Conservation (phyloP, 2,113 vertebrate genomes). For the Prolemur simus region DNA sequence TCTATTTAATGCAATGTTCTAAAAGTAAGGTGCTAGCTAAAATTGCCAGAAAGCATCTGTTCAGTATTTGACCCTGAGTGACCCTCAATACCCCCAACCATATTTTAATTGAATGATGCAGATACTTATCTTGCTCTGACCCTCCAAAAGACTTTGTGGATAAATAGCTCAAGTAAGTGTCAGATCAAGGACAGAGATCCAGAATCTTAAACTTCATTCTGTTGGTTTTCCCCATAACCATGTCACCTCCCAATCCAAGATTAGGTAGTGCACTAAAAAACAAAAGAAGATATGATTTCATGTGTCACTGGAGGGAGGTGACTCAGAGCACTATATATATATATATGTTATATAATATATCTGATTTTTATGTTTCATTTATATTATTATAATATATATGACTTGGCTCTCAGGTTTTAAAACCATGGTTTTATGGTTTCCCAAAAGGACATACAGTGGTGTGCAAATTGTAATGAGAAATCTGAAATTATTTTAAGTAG, state of each 20-base stretch:
- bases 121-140: not conserved
- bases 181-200: not conserved
- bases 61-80: conserved; percentile 4
- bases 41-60: not conserved
- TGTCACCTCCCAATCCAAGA: not conserved
- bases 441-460: not conserved
- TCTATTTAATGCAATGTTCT: not conserved
- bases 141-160: not conserved
- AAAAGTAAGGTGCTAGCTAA: not conserved
- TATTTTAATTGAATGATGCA: not conserved
- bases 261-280: not conserved
- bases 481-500: conserved; percentile 45
- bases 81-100: not conserved
- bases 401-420: conserved; percentile 19
- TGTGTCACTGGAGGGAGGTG: not conserved
- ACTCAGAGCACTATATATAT: not conserved
- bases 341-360: not conserved
- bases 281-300: not conserved
- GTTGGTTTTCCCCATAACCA: not conserved
- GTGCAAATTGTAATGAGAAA: not conserved
- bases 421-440: not conserved
- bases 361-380: not conserved
- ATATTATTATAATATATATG: not conserved
- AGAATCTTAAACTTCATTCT: not conserved
- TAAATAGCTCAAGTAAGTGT: not conserved